Evolutionary conservation across 2,888 invertebrate genomes (phyloP), one percentile per base, ranked within the genome.

Genomic region (Dryobota labecula): DNA sequence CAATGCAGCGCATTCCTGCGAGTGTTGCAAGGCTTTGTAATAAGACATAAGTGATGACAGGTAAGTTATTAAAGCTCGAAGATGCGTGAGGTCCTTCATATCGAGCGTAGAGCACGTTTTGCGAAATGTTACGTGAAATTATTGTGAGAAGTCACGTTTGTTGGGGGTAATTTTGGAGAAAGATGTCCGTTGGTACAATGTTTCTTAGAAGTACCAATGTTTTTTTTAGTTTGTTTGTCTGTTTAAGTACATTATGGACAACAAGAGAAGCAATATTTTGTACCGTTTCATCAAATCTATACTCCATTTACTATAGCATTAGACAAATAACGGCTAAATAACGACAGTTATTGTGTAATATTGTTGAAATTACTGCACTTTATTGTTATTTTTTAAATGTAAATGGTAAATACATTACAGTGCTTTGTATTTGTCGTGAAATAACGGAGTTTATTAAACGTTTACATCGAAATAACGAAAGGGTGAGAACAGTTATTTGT

Each of bases 1-100:
- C 84, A 78, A 75, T 84, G 78, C 79, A 82, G 36, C 71, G 45
- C 70, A 85, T 83, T 85, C 70, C 63, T 71, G 65, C 30, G 70
- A 53, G 73, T 70, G 68, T 68, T 82, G 78, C 78, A 82, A 30
- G 54, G 53, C 57, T 80, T 80, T 83, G 62, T 73, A 66, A 58
- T 74, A 62, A 61, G 65, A 73, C 65, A 43, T 74, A 69, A 80
- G 58, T 56, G 80, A 74, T 73, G 80, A 83, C 49, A 58, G 49
- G 51, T 49, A 30, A 15, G 41, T 45, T 66, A 65, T 74, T 69
- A 67, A 41, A 47, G 30, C 53, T 49, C 9, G 63, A 27, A 45
- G 60, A 41, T 53, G 27, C 36, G 76, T 24, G 27, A 43, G 24
- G 64, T 47, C 79, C 64, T 73, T 74, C 15, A n/a, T 49, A 36